phyloP scores from a whole-genome alignment of 2,888 invertebrate species.

The Ditula angustiorana region DNA sequence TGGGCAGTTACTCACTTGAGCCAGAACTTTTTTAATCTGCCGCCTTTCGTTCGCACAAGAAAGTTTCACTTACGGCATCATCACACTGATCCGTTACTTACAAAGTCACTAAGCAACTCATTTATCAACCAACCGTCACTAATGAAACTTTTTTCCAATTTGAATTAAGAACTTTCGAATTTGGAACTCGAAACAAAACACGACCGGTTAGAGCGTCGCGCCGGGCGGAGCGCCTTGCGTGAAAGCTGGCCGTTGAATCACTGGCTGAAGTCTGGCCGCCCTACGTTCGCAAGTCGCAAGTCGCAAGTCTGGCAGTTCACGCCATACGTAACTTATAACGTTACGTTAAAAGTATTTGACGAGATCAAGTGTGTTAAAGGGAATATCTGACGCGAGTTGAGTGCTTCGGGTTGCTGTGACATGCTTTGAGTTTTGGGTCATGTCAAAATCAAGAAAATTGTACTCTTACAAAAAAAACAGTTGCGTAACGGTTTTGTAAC shows the following conservation, averaged over 20 bases:
- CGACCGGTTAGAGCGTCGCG: slow-evolving; percentile 19
- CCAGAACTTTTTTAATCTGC: slow-evolving; percentile 38
- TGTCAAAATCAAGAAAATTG: no score
- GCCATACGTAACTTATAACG: slow-evolving; percentile 6
- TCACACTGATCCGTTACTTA: slow-evolving; percentile 24
- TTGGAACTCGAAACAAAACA: slow-evolving; percentile 15
- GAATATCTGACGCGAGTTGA: neutral
- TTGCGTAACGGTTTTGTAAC: no score
- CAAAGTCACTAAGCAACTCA: slow-evolving; percentile 23
- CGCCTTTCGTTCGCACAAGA: slow-evolving; percentile 23
- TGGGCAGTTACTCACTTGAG: slow-evolving; percentile 29
- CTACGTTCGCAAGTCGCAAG: slow-evolving; percentile 18
- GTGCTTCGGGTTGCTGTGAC: neutral
- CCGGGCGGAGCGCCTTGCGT: slow-evolving; percentile 52
- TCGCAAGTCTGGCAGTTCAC: neutral
- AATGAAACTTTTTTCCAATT: neutral
- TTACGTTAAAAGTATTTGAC: slow-evolving; percentile 7
- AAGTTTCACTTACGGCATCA: slow-evolving; percentile 32
- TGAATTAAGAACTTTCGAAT: neutral
- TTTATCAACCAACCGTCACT: neutral
- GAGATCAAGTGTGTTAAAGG: neutral
- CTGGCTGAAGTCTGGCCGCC: slow-evolving; percentile 51
- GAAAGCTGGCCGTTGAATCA: slow-evolving; percentile 54
- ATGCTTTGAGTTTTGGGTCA: neutral
- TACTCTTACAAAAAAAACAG: no score